Evolutionary conservation across 2,888 invertebrate species (phyloP), one percentile per base, ranked within the genome.

Genomic region (Eledona agricola): DNA sequence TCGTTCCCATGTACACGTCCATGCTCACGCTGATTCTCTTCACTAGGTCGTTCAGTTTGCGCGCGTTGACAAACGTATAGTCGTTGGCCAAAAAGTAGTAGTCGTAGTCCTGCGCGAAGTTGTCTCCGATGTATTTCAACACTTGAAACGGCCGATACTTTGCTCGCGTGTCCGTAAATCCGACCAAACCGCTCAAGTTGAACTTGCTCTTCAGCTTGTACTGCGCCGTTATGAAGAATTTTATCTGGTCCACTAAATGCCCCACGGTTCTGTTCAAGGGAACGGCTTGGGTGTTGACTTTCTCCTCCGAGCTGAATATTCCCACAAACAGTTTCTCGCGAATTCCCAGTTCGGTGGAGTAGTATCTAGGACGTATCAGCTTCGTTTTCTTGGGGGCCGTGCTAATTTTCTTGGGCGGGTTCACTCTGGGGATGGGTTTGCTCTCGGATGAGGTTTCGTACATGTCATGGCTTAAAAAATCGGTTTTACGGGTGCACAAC

Each of bases 271-370:
- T 87, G 77, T 97, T 97, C n/a, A 95, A 78, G 6, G 94, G 93
- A 19, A 88, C 80, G 0, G 90, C 90, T 59, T 89, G 81, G 20
- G 82, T 84, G 51, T 87, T 84, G 7, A 87, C 84, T 69, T 83
- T 88, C 35, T 85, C 85, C 65, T 86, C 86, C 1, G 86, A 86
- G 9, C 90, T 91, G 67, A 96, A 80, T 20, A 96, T 88, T 9
- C 90, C 94, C 17, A 94, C 86, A 69, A 96, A 90, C 6, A 96
- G 74, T 69, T 93, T 92, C 60, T 93, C 92, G 55, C 90, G 83
- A 64, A 97, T 96, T 9, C 95, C 96, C 45, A 98, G 82, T 75
- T 98, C 98, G 0, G 96, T 94, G 32, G 93, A 93, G 72, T 94
- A 96, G 79, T 95, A 98, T 11, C 96, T 82, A 1, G 96, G 95